Base-by-base conservation (phyloP, 2,113 vertebrate species). In the Lophius piscatorius region DNA sequence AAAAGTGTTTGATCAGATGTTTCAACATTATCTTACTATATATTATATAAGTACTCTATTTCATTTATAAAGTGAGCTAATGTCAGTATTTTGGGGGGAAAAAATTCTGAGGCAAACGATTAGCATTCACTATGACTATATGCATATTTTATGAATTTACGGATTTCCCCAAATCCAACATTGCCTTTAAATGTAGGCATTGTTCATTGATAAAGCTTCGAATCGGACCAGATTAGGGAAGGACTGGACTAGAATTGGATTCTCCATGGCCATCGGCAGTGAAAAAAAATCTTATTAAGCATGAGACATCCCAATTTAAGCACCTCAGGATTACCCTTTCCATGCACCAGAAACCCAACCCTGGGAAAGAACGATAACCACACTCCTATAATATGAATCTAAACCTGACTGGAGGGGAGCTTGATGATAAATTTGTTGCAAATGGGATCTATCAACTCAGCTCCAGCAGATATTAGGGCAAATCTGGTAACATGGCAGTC, bases 341-440 rank as follows among this genome's bases (percentile, higher is more conserved):
- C 63, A 28, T 58, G 77, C 68, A 79, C 72, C 66, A 73, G 56
- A 82, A 77, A 65, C 48, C 62, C 61, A 74, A 72, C 76, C 76
- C 87, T 90, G 88, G 69, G 78, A 86, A 68, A 81, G 65, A 60
- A 46, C 56, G 91, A 91, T 91, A 91, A 90, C 86, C 76, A 70
- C 28, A 62, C 62, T 77, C 58, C 40, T 62, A 77, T 87, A 87
- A 89, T 88, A 86, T 81, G 58, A 49, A 66, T 12, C 29, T 2
- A 17, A 41, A 26, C 58, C 31, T 45, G 63, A 34, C 34, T 51
- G 29, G 48, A 23, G n/a, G 16, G 55, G 52, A 38, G 29, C 40
- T 7, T 48, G 21, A 24, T 61, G 67, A 71, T 71, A 74, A 80
- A 80, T 79, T 64, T 38, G 17, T 42, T 29, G 52, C 57, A 52